phyloP scores from a whole-genome alignment of 2,888 invertebrate genomes.

The Portevinia maculata region DNA sequence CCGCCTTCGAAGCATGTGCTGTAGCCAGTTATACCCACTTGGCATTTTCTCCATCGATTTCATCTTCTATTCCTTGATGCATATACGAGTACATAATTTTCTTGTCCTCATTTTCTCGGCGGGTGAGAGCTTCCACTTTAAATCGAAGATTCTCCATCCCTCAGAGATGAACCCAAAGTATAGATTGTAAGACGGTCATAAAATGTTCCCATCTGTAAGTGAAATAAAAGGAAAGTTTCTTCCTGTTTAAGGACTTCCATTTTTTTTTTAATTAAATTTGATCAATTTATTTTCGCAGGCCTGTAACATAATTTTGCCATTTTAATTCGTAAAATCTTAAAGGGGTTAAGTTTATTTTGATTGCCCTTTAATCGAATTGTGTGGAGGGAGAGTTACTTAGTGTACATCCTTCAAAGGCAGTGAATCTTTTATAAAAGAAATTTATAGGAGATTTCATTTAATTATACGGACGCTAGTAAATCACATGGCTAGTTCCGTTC shows the following conservation, averaged over 20 bases:
- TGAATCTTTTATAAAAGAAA: constrained; percentile 59
- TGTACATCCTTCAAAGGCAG: constrained; percentile 35
- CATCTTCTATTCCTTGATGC: constrained; percentile 28
- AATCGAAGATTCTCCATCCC: constrained; percentile 57
- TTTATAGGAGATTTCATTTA: constrained; percentile 70
- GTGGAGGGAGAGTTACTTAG: neutral
- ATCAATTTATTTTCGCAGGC: constrained; percentile 53
- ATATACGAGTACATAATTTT: constrained; percentile 53
- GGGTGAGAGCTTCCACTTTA: constrained; percentile 4
- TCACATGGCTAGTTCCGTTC: constrained; percentile 55
- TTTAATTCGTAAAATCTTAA: constrained; percentile 61
- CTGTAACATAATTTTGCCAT: constrained; percentile 55
- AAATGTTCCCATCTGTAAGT: constrained; percentile 53
- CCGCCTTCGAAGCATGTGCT: constrained; percentile 39
- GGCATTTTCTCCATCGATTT: constrained; percentile 40
- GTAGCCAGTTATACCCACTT: neutral
- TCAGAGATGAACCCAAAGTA: constrained; percentile 50
- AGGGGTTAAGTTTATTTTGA: constrained; percentile 52
- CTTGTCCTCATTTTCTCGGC: constrained; percentile 10
- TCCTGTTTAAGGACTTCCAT: constrained; percentile 38
- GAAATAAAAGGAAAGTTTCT: constrained; percentile 57
- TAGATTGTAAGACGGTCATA: constrained; percentile 49
- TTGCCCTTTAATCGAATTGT: constrained; percentile 60
- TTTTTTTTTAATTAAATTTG: constrained; percentile 63
- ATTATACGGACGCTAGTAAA: constrained; percentile 62